Evolutionary conservation across 2,888 invertebrate species (phyloP), one percentile per base, ranked within the genome.

Genomic region (Habrosyne pyritoides): DNA sequence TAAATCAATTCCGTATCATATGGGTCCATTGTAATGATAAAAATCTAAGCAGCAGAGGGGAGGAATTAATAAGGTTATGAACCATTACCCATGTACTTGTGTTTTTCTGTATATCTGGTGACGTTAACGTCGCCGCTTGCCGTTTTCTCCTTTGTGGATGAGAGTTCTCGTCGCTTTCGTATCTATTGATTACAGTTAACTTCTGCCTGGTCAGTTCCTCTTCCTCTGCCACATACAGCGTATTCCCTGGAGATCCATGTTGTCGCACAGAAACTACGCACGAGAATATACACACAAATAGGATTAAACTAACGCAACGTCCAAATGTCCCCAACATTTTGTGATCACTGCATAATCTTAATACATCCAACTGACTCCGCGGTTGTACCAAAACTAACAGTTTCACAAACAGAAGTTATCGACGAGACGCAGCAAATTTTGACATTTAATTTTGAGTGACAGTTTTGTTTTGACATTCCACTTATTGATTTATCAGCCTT

Each of bases 41-140:
- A 70, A 70, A 75, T 69, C 66, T 71, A 61, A 74, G 69, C 61
- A 76, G 81, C 73, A 81, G 81, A 81, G 80, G 77, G 79, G 77
- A 78, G 62, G 58, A 66, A 75, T 70, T 82, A 85, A 84, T 81
- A 79, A 83, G 82, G 83, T 86, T 80, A 80, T 76, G 60, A 57
- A 69, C 73, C 65, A 69, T 87, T 89, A 93, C 93, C 93, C 91
- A 91, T 78, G 91, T 90, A 83, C 86, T 92, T 61, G 90, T 87
- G 71, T 91, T 91, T 81, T 84, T 88, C 68, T 79, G 74, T 56
- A 79, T 65, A 46, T 73, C 69, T 56, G 86, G 79, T 61, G 84
- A 69, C 60, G 86, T 75, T 62, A 85, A 65, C 47, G 81, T 71
- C 42, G 84, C 66, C 54, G 84, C 84, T 79, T 89, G 86, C 49